These are phyloP conservation scores for Saimiri boliviensis DNA, from an alignment of 2,113 vertebrate species.

Conservation along the genomic window DNA sequence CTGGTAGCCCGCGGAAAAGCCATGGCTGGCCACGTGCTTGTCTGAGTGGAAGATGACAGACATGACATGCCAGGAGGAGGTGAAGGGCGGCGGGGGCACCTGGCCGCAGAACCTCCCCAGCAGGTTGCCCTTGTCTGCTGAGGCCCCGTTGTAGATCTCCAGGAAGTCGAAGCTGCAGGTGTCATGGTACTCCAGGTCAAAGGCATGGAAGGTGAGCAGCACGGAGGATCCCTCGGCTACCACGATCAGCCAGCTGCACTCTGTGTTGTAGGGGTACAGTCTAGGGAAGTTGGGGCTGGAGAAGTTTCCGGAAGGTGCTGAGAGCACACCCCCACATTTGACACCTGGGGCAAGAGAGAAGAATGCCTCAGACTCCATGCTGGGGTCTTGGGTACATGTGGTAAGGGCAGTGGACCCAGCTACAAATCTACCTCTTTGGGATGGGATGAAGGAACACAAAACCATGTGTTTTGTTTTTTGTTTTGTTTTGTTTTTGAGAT, in stretches of 20 bases:
- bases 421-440: not conserved
- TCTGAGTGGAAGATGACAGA: constrained; percentile 95
- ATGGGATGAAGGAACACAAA: not conserved
- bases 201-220: constrained; percentile 93
- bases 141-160: constrained; percentile 95
- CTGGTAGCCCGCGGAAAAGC: constrained; percentile 92
- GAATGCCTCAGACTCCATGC: not conserved
- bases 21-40: constrained; percentile 92
- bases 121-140: constrained; percentile 92
- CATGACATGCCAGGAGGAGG: constrained; percentile 97
- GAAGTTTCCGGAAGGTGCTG: constrained; percentile 92
- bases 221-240: constrained; percentile 95
- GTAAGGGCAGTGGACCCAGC: too few species aligned
- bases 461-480: too few species aligned
- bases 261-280: constrained; percentile 91
- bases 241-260: constrained; percentile 96
- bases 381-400: not conserved
- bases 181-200: constrained; percentile 93
- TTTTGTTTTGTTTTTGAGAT: too few species aligned
- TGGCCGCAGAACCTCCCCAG: constrained; percentile 95
- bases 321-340: constrained; percentile 97
- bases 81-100: constrained; percentile 90
- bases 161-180: constrained; percentile 94
- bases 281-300: constrained; percentile 97
- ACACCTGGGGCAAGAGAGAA: constrained; percentile 85